Evolutionary conservation across 1,140 invertebrate genomes (phyloP), one percentile per base, ranked within the genome.

Genomic region (Acyrthosiphon pisum): DNA sequence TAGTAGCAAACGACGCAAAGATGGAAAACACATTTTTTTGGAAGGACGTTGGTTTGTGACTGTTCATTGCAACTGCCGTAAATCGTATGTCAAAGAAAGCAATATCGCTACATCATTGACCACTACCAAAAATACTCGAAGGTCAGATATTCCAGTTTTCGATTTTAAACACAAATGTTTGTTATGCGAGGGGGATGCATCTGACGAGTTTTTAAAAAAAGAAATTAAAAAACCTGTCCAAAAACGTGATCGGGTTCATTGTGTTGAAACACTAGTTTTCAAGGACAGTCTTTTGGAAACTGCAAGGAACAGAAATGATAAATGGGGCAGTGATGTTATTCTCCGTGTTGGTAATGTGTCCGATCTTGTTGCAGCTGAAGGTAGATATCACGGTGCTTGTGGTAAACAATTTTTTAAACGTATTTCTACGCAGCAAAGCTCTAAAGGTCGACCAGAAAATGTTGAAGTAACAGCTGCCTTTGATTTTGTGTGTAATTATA

Each of bases 131-230:
- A 83, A 83, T 6, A 83, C 81, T 37, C n/a, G 81, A 41, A 35
- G 35, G 20, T 83, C 6, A 37, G n/a, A 41, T 22, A 37, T 37
- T 37, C 81, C 22, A 83, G 20, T 83, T 37, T 83, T 83, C 20
- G 81, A 83, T 41, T 83, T 83, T 83, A 83, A 83, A 37, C 81
- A 83, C 81, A 83, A 83, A 83, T 83, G 81, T 83, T 83, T 83
- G 37, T 37, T 83, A 37, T 83, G 81, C 35, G 81, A 83, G 20
- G 81, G 20, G 35, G 35, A 22, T 83, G 81, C 81, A 83, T 83
- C 37, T 83, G 81, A 83, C 81, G 81, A 83, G 81, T 83, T 83
- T 83, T 37, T 41, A 37, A 83, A 83, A 83, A 83, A 81, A 83
- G 81, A 41, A 83, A 83, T 83, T 7, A 83, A 83, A 83, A 83